Base-by-base conservation (phyloP, 2,113 vertebrate genomes). In the Ptyas mucosa region DNA sequence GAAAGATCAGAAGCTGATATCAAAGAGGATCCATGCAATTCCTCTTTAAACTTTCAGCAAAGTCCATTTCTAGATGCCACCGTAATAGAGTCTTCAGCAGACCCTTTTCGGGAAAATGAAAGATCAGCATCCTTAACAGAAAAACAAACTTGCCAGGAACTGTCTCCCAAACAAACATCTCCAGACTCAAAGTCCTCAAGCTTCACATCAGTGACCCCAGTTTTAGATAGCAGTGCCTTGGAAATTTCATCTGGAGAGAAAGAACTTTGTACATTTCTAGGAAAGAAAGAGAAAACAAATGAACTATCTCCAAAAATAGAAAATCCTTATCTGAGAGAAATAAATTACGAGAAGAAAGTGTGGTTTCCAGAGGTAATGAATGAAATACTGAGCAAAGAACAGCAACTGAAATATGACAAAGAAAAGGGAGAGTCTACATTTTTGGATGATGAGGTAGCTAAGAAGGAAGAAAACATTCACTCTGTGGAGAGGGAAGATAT, bases 351-450 rank as follows among this genome's bases (percentile, higher is more conserved):
- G 91, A 98, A 97, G 95, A 98, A 97, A 95, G 97, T 98, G 87
- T 98, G 98, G 98, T 98, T 98, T 85, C 96, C 97, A 29, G 97
- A 98, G 51, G 98, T 98, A 52, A 95, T 97, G 14, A 98, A 98
- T 8, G 96, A 97, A 1, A 94, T 95, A 12, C 94, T 96, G 90
- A 87, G 96, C 24, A 96, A 94, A 52, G 98, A 98, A 75, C 97
- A 94, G 34, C 96, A 96, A 69, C 96, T 98, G 23, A 97, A 96
- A 69, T 98, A 99, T 0, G 97, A 98, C 89, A 98, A 99, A 94
- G 98, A 99, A 92, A 98, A 98, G 88, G 99, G 99, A 90, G 92
- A 93, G 21, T 98, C 98, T 39, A 98, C 98, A 5, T 99, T 99
- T 95, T 97, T 99, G 4, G 99, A 99, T 3, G 99, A 99, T 2